These are phyloP conservation scores for Chromis chromis DNA, from an alignment of 2,797 vertebrate species.

Conservation along the genomic window DNA sequence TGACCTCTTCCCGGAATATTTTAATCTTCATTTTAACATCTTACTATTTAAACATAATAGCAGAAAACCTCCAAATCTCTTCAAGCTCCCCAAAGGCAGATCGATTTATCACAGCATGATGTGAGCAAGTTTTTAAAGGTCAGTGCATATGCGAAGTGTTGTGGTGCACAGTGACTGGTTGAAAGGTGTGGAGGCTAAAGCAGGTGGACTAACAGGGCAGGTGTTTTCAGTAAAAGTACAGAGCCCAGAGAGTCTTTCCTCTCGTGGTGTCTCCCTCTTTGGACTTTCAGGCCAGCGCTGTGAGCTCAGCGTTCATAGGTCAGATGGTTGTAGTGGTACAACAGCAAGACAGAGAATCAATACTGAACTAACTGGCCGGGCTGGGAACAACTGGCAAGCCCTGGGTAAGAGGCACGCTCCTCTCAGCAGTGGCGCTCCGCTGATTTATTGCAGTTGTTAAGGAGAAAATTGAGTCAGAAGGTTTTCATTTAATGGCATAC, in stretches of 20 bases:
- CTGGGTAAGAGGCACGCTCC: conserved; percentile 52
- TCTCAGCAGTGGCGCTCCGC: conserved; percentile 56
- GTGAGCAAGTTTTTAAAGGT: background rate
- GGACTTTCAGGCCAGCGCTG: conserved; percentile 38
- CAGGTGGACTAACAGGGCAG: background rate
- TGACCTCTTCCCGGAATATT: too few relatives aligned
- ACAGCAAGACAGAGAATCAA: conserved; percentile 74
- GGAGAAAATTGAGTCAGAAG: conserved; percentile 80
- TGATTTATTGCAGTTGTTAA: conserved; percentile 81
- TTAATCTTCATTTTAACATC: too few relatives aligned
- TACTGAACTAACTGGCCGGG: conserved; percentile 71
- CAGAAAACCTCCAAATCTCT: background rate
- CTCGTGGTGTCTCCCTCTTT: conserved; percentile 15
- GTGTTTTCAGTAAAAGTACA: background rate
- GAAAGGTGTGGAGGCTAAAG: background rate
- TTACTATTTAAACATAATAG: background rate
- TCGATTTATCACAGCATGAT: background rate
- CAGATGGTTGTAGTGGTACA: conserved; percentile 70
- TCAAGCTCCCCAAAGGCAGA: background rate
- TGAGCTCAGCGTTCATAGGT: conserved; percentile 64
- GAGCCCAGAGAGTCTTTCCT: conserved; percentile 11
- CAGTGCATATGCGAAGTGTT: background rate
- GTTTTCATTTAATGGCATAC: conserved; percentile 78
- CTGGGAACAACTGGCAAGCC: conserved; percentile 60
- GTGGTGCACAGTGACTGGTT: background rate